A percentile compares a stretch with the other conserved stretches of the same genome.
phyloP scores from a whole-genome alignment of 2,113 vertebrate species.

The Bos javanicus region DNA sequence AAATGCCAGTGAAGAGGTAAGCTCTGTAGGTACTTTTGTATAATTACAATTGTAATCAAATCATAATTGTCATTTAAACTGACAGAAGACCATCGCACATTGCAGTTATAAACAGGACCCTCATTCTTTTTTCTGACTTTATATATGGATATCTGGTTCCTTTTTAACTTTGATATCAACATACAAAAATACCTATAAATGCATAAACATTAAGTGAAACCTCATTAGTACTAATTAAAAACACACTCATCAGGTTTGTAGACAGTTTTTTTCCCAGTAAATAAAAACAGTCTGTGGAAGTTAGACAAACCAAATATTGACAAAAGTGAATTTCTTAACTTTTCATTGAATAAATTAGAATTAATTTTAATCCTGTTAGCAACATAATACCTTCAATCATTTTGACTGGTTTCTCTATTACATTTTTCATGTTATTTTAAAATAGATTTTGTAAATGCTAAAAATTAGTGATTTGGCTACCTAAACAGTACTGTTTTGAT shows the following conservation, averaged over 20 bases:
- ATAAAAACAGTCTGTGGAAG: not conserved
- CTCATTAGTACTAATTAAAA: conserved; percentile 9
- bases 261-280: conserved; percentile 19
- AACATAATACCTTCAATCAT: not conserved
- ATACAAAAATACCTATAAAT: conserved; percentile 20
- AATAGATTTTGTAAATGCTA: conserved; percentile 19
- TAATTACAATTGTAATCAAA: not conserved
- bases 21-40: not conserved
- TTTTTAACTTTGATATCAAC: conserved; percentile 1
- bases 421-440: conserved; percentile 41
- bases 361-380: conserved; percentile 2
- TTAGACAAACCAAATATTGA: not conserved
- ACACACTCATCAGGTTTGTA: not conserved
- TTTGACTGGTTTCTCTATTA: not conserved
- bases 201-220: conserved; percentile 18
- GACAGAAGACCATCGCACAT: not conserved
- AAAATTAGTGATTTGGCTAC: not conserved
- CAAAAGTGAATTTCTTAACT: conserved; percentile 15
- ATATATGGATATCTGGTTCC: not conserved
- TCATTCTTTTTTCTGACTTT: not conserved
- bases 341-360: conserved; percentile 32
- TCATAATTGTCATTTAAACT: conserved; percentile 11
- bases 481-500: not conserved
- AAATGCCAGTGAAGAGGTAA: not conserved
- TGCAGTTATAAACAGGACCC: conserved; percentile 4